Conservation (phyloP, 2,797 vertebrate genomes). For the Hapalemur alaotrensis region DNA sequence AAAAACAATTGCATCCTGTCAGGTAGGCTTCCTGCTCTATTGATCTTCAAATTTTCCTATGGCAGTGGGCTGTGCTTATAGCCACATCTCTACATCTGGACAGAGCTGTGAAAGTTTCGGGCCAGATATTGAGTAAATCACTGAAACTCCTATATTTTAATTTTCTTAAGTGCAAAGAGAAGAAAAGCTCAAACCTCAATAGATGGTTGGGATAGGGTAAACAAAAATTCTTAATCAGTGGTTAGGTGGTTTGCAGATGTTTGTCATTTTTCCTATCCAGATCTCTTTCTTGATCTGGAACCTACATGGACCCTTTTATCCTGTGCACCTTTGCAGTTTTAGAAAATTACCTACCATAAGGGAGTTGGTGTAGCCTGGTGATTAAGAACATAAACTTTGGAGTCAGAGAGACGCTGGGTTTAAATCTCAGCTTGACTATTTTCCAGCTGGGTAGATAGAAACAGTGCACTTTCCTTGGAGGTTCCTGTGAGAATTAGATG, state of each 20-base stretch:
- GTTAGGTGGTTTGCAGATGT: not conserved
- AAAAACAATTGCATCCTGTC: not conserved
- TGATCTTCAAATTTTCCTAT: not conserved
- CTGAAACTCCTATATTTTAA: not conserved
- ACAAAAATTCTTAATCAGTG: not conserved
- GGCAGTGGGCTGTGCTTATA: not conserved
- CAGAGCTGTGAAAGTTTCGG: not conserved
- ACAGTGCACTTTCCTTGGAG: not conserved
- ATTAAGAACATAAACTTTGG: not conserved
- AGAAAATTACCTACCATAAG: not conserved
- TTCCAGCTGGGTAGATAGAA: not conserved
- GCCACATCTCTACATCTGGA: not conserved
- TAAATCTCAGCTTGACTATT: not conserved
- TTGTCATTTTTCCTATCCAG: not conserved
- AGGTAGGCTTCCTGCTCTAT: not conserved
- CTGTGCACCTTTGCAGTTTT: not conserved
- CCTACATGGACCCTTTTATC: not conserved
- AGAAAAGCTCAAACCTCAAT: not conserved
- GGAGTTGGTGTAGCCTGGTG: not conserved
- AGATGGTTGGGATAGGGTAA: not conserved
- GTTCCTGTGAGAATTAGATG: not conserved
- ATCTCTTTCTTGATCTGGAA: not conserved
- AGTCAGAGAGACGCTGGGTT: not conserved
- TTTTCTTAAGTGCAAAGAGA: constrained; percentile 8
- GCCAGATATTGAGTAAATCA: not conserved